phyloP scores from a whole-genome alignment of 2,113 vertebrate species.

The Chaetorhynchus papuensis region DNA sequence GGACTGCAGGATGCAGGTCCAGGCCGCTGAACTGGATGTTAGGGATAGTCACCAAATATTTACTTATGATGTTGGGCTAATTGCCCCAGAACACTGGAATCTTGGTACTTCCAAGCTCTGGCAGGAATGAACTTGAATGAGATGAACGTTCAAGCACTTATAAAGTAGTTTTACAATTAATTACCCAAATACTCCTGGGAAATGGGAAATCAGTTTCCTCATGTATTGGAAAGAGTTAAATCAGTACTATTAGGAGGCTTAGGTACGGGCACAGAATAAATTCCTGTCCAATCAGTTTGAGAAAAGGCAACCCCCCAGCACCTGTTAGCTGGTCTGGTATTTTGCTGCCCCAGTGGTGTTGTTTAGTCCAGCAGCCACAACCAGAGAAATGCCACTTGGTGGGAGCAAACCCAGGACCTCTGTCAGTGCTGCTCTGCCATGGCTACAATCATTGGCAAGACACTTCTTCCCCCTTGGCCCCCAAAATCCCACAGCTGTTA shows the following conservation, averaged over 20 bases:
- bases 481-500: fast-evolving
- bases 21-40: neutral
- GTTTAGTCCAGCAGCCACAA: neutral
- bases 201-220: neutral
- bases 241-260: neutral
- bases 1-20: neutral
- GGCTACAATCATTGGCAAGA: fast-evolving
- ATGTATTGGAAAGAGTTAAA: neutral
- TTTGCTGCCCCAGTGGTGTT: fast-evolving
- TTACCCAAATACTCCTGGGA: neutral
- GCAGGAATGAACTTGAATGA: neutral
- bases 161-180: neutral
- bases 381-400: fast-evolving
- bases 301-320: neutral
- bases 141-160: neutral
- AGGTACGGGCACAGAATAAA: neutral
- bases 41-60: neutral
- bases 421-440: neutral
- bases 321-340: neutral
- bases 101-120: neutral
- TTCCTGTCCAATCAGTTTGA: neutral
- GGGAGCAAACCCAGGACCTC: neutral
- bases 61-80: neutral
- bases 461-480: neutral
- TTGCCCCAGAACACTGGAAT: neutral